Percentiles rank a stretch among this genome's conserved stretches.
Conservation (phyloP, 2,888 invertebrate species). For the Euphydryas editha region DNA sequence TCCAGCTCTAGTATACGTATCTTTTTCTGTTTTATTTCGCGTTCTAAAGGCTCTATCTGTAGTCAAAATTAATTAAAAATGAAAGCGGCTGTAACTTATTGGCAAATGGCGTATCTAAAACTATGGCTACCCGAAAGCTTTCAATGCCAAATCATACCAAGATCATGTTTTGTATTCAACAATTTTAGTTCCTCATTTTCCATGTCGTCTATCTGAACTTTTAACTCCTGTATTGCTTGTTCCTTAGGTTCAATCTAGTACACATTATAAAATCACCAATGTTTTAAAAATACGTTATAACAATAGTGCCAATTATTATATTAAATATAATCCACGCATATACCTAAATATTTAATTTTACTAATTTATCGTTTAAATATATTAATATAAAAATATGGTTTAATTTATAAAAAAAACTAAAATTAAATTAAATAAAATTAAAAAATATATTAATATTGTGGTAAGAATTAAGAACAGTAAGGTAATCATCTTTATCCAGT, state of each 20-base stretch:
- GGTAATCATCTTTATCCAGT: too few relatives aligned
- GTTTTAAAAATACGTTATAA: too few relatives aligned
- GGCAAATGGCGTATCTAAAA: slow-evolving; percentile 17
- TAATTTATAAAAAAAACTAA: too few relatives aligned
- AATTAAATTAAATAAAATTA: too few relatives aligned
- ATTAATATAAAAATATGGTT: too few relatives aligned
- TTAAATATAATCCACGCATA: too few relatives aligned
- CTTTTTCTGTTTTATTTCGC: slow-evolving; percentile 92
- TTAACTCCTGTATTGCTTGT: slow-evolving; percentile 90
- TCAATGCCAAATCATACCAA: slow-evolving; percentile 61
- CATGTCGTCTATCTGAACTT: slow-evolving; percentile 92
- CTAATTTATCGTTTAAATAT: too few relatives aligned
- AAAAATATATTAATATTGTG: too few relatives aligned
- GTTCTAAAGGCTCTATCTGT: slow-evolving; percentile 93
- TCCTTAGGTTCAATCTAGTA: slow-evolving; percentile 92
- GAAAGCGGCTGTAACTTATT: slow-evolving; percentile 78
- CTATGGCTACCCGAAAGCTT: slow-evolving; percentile 3
- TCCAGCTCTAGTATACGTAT: slow-evolving; percentile 93
- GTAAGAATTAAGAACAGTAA: too few relatives aligned
- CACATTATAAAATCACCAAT: neutral
- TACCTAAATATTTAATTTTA: too few relatives aligned
- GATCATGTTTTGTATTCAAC: slow-evolving; percentile 74
- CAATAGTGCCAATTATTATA: too few relatives aligned
- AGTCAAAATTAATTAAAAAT: slow-evolving; percentile 43
- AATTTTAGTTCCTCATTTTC: slow-evolving; percentile 91